Percentiles rank a stretch among this genome's conserved stretches.
phyloP scores from a whole-genome alignment of 2,113 vertebrate genomes.

The Benitochromis conjunctus region DNA sequence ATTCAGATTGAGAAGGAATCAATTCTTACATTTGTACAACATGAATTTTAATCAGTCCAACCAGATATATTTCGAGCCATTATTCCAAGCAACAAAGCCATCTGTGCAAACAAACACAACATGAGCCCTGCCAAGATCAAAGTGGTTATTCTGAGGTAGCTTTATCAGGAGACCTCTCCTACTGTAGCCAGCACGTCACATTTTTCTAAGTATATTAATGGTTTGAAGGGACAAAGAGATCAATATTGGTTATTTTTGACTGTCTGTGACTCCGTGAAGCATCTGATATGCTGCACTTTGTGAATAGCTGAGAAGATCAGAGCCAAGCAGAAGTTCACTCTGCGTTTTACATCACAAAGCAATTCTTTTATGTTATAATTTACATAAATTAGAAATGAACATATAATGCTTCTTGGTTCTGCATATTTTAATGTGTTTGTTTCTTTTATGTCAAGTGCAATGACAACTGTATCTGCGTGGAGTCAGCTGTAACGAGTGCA shows the following conservation, averaged over 20 bases:
- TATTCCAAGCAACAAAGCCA: conserved; percentile 2
- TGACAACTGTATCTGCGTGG: not conserved
- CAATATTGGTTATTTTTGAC: not conserved
- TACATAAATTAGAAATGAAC: not conserved
- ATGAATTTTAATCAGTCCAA: not conserved
- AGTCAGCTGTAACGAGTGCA: not conserved
- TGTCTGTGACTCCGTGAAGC: not conserved
- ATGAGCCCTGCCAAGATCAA: not conserved
- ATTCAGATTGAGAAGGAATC: not conserved
- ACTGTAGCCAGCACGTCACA: not conserved
- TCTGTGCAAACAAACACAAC: conserved; percentile 4
- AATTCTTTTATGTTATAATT: not conserved
- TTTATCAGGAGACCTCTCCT: not conserved
- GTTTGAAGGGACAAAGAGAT: not conserved
- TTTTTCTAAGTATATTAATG: not conserved
- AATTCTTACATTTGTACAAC: not conserved
- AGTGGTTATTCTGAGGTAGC: conserved; percentile 9
- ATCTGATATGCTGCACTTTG: not conserved
- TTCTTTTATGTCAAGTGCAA: not conserved
- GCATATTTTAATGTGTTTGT: not conserved
- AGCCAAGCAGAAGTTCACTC: not conserved
- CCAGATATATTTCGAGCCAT: not conserved
- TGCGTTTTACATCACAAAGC: not conserved
- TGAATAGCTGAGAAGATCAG: not conserved
- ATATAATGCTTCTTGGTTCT: not conserved